A percentile compares a stretch with the other conserved stretches of the same genome.
phyloP scores from a whole-genome alignment of 2,888 invertebrate genomes.

The Arenicola marina region DNA sequence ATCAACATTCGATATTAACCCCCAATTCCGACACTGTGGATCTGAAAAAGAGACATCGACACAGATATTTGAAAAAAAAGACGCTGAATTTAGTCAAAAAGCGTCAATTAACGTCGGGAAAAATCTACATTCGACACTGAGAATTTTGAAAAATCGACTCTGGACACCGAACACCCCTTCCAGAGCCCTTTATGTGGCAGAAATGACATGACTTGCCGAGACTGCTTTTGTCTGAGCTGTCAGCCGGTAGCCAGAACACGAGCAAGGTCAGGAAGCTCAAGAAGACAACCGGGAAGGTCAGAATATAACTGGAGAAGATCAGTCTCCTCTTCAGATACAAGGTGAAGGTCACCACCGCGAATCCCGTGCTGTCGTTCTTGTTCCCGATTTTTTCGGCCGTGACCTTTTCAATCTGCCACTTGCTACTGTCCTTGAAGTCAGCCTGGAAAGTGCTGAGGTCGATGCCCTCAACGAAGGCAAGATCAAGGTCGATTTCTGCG shows the following conservation, averaged over 20 bases:
- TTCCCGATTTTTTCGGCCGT: conserved; percentile 10
- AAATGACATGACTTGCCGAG: conserved; percentile 14
- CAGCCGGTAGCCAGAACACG: conserved; percentile 26
- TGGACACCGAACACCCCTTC: too few species aligned
- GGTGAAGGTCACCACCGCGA: conserved; percentile 20
- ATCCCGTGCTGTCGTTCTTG: conserved; percentile 9
- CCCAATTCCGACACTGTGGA: too few species aligned
- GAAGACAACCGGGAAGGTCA: conserved; percentile 28
- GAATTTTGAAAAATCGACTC: too few species aligned
- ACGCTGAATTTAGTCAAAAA: too few species aligned
- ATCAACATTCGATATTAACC: too few species aligned
- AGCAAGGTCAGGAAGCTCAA: conserved; percentile 20
- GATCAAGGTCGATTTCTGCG: conserved; percentile 13
- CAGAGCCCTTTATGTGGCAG: neutral
- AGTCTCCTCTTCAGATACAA: conserved; percentile 20
- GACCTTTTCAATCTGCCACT: conserved; percentile 14
- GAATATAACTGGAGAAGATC: conserved; percentile 24
- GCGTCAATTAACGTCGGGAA: too few species aligned
- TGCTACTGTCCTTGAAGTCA: conserved; percentile 23
- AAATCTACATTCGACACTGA: too few species aligned
- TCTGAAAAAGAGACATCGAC: too few species aligned
- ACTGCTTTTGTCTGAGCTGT: conserved; percentile 23
- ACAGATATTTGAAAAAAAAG: too few species aligned
- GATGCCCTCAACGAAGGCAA: conserved; percentile 20
- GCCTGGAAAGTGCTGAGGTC: conserved; percentile 26